These are phyloP conservation scores for Brachyopa scutellaris DNA, from an alignment of 2,888 invertebrate species.

Conservation along the genomic window DNA sequence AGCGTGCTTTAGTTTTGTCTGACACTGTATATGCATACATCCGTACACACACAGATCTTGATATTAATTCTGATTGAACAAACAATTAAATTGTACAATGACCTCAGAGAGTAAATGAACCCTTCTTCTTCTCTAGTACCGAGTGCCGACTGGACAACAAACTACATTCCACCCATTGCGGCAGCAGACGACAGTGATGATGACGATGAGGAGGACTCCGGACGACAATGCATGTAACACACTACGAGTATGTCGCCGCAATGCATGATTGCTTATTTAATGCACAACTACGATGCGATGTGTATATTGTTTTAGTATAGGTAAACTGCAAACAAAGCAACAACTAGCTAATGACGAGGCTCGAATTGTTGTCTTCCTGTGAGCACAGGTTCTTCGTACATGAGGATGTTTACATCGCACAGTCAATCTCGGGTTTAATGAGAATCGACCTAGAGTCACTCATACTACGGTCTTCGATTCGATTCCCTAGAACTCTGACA, in stretches of 20 bases:
- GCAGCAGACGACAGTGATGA: not conserved
- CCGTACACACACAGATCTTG: too few relatives aligned
- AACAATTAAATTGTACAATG: conserved; percentile 48
- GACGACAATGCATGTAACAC: not conserved
- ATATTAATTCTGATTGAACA: conserved; percentile 23
- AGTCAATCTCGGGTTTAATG: conserved; percentile 41
- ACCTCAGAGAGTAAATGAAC: conserved; percentile 19
- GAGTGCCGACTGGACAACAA: too few relatives aligned
- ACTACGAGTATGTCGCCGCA: not conserved
- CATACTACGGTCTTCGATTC: not conserved
- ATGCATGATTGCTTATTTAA: conserved; percentile 28
- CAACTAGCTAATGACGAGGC: conserved; percentile 11
- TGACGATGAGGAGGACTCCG: not conserved
- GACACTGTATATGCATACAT: too few relatives aligned
- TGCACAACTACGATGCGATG: not conserved
- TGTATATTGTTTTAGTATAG: too few relatives aligned
- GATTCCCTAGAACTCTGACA: conserved; percentile 36
- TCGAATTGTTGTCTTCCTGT: conserved; percentile 56
- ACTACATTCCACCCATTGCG: conserved; percentile 35
- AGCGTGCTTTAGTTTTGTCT: too few relatives aligned
- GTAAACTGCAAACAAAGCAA: too few relatives aligned
- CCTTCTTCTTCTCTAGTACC: not conserved
- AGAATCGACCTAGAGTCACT: conserved; percentile 33
- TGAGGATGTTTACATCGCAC: conserved; percentile 51
- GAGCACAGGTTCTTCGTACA: conserved; percentile 5